These are phyloP conservation scores for Horisme vitalbata DNA, from an alignment of 2,888 invertebrate genomes.

Conservation along the genomic window DNA sequence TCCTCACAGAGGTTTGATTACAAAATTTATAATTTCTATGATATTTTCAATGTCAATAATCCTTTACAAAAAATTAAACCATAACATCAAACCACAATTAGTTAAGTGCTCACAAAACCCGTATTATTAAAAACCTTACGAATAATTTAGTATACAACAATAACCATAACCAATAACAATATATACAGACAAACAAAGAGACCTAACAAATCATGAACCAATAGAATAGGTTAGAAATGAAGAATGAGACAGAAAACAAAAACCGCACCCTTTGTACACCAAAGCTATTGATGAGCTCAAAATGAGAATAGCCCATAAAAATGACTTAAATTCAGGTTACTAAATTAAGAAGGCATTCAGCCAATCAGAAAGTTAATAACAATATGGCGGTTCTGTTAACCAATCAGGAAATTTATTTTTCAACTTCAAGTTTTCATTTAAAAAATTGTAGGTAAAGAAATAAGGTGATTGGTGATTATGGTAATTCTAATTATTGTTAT, in stretches of 20 bases:
- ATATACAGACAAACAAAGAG: not conserved
- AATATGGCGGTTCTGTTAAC: not conserved
- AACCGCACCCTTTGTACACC: slow-evolving; percentile 9
- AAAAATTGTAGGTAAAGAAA: too few species aligned
- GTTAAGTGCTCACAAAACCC: not conserved
- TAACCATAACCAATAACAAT: slow-evolving; percentile 2
- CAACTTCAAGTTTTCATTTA: too few species aligned
- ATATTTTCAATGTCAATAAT: too few species aligned
- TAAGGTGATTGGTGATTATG: too few species aligned
- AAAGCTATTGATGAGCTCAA: not conserved
- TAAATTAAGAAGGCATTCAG: not conserved
- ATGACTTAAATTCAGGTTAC: not conserved
- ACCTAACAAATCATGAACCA: too few species aligned
- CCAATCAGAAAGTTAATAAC: not conserved
- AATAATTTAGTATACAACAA: slow-evolving; percentile 1
- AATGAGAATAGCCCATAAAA: too few species aligned
- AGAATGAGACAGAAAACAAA: slow-evolving; percentile 4
- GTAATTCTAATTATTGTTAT: too few species aligned
- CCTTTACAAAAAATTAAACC: too few species aligned
- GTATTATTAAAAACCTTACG: not conserved
- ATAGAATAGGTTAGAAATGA: not conserved
- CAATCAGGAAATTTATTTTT: not conserved
- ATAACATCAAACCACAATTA: not conserved
- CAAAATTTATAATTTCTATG: too few species aligned
- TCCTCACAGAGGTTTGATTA: too few species aligned